These are phyloP conservation scores for Escarpia spicata DNA, from an alignment of 2,888 invertebrate species.

Conservation along the genomic window DNA sequence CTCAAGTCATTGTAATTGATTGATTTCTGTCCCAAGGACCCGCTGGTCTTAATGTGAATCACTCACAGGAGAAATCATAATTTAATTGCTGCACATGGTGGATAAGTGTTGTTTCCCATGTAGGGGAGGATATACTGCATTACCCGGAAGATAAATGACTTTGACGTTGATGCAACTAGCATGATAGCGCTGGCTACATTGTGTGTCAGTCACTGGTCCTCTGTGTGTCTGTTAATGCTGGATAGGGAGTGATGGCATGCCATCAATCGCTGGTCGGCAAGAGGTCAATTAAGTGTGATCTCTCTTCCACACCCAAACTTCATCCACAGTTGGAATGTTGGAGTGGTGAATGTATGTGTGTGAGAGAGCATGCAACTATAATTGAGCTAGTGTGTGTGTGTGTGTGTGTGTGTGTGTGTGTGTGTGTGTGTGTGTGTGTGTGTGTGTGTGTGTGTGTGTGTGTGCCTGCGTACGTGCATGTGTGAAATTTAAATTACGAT, in stretches of 20 bases:
- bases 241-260: too few species aligned
- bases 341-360: background rate
- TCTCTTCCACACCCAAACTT: background rate
- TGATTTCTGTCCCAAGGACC: background rate
- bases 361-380: background rate
- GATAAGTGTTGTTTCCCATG: background rate
- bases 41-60: background rate
- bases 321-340: background rate
- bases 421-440: too few species aligned
- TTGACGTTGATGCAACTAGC: background rate
- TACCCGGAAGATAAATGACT: background rate
- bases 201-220: background rate
- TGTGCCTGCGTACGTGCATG: too few species aligned
- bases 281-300: background rate
- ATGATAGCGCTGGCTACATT: background rate
- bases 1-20: background rate
- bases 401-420: too few species aligned
- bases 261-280: too few species aligned
- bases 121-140: background rate
- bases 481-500: too few species aligned
- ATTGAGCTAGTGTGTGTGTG: background rate
- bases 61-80: constrained; percentile 12
- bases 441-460: too few species aligned
- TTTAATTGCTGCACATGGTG: background rate
- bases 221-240: background rate